Conservation (phyloP, 2,888 invertebrate species). For the Clusia tigrina region DNA sequence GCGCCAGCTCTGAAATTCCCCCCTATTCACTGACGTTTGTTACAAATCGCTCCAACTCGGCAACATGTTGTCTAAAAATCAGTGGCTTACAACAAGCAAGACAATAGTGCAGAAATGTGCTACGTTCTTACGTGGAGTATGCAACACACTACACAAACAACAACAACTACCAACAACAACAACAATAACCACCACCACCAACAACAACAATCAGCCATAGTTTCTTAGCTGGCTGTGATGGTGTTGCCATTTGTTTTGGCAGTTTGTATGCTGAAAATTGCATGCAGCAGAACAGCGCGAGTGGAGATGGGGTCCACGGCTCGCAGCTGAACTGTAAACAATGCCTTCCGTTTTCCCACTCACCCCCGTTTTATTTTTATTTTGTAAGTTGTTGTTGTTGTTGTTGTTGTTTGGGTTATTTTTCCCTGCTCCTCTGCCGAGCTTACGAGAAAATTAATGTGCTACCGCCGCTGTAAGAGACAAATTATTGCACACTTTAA, state of each 20-base stretch:
- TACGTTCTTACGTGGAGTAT: too few species aligned
- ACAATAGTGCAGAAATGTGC: not conserved
- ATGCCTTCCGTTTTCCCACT: too few species aligned
- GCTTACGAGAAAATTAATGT: slow-evolving; percentile 44
- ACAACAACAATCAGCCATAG: not conserved
- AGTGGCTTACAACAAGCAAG: not conserved
- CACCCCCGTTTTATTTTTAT: too few species aligned
- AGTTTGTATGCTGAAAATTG: not conserved
- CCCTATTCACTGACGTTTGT: not conserved
- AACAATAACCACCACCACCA: not conserved
- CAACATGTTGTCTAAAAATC: not conserved
- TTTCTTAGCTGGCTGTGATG: not conserved
- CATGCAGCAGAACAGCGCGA: not conserved
- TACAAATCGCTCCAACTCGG: not conserved
- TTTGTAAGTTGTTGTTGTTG: not conserved
- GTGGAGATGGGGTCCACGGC: not conserved
- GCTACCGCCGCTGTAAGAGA: slow-evolving; percentile 39
- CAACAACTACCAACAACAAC: not conserved
- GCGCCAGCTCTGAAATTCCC: not conserved
- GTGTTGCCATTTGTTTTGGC: not conserved
- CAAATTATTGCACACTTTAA: slow-evolving; percentile 46
- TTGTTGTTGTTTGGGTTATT: not conserved
- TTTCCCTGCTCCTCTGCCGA: too few species aligned
- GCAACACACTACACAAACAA: not conserved
- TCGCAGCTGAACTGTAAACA: not conserved